Conservation (phyloP, 2,113 vertebrate genomes). For the Dunckerocampus dactyliophorus region DNA sequence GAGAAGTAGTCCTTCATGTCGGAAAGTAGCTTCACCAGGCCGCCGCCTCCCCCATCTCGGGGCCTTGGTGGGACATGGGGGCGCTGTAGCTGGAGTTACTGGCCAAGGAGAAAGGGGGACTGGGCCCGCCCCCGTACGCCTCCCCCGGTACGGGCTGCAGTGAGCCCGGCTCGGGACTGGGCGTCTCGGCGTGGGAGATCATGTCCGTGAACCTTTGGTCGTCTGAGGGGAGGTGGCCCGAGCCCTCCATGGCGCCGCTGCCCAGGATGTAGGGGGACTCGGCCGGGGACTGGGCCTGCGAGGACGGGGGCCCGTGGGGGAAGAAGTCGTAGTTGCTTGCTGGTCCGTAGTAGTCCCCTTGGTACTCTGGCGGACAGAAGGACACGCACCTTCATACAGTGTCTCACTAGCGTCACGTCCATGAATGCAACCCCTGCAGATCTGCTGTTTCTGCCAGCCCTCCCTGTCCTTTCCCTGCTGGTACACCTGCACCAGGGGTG, state of each 20-base stretch:
- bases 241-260: constrained; percentile 85
- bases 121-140: constrained; percentile 90
- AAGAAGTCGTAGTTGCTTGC: constrained; percentile 95
- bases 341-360: constrained; percentile 93
- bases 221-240: constrained; percentile 87
- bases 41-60: constrained; percentile 89
- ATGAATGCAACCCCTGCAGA: no score
- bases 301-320: constrained; percentile 89
- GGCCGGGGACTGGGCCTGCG: constrained; percentile 92
- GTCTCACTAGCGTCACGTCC: no score
- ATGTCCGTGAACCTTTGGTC: constrained; percentile 99
- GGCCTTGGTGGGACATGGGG: constrained; percentile 87
- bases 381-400: neutral
- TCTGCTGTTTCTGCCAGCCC: no score
- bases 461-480: no score
- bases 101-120: constrained; percentile 91
- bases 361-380: constrained; percentile 80
- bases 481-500: no score
- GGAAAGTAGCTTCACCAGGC: constrained; percentile 78
- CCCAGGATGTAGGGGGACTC: constrained; percentile 90
- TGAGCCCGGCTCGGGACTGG: constrained; percentile 90
- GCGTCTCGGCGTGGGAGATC: constrained; percentile 94
- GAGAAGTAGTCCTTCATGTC: constrained; percentile 32
- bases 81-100: constrained; percentile 90
- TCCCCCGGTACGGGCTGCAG: constrained; percentile 89